These are phyloP conservation scores for Pandemis cinnamomeana DNA, from an alignment of 2,888 invertebrate genomes.

Conservation along the genomic window DNA sequence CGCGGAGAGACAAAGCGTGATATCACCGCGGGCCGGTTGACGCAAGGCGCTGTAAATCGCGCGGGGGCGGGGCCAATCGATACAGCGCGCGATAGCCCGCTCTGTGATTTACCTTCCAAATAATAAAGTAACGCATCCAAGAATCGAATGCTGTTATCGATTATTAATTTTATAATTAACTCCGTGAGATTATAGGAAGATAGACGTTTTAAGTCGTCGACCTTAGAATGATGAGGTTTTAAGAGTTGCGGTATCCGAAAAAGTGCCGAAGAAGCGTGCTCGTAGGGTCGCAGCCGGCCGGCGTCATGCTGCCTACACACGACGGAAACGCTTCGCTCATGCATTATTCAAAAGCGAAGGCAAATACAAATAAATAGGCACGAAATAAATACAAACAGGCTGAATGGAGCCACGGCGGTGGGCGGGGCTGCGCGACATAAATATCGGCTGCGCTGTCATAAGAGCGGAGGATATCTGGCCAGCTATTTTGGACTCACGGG, in stretches of 20 bases:
- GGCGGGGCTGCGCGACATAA: slow-evolving; percentile 83
- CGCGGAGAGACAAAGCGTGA: slow-evolving; percentile 55
- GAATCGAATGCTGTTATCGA: slow-evolving; percentile 71
- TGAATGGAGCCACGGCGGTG: slow-evolving; percentile 81
- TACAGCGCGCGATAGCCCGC: slow-evolving; percentile 57
- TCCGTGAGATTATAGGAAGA: slow-evolving; percentile 58
- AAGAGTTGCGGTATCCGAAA: slow-evolving; percentile 46
- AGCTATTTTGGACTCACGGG: slow-evolving; percentile 72
- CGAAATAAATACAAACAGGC: slow-evolving; percentile 84
- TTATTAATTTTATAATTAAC: slow-evolving; percentile 76
- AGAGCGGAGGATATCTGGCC: slow-evolving; percentile 74
- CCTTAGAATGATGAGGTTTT: slow-evolving; percentile 4
- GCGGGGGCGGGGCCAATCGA: slow-evolving; percentile 63
- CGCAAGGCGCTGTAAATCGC: slow-evolving; percentile 66
- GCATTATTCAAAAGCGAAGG: slow-evolving; percentile 82
- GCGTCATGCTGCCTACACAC: slow-evolving; percentile 85
- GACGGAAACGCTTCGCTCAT: slow-evolving; percentile 82
- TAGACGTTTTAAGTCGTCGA: slow-evolving; percentile 27
- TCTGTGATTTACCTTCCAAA: slow-evolving; percentile 77
- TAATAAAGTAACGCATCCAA: slow-evolving; percentile 65
- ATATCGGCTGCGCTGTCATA: slow-evolving; percentile 81
- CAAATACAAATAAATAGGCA: slow-evolving; percentile 85
- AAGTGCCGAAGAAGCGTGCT: slow-evolving; percentile 55
- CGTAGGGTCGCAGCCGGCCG: slow-evolving; percentile 53
- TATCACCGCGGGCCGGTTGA: slow-evolving; percentile 66